Base-by-base conservation (phyloP, 2,113 vertebrate species). In the Paracanthobrama guichenoti region DNA sequence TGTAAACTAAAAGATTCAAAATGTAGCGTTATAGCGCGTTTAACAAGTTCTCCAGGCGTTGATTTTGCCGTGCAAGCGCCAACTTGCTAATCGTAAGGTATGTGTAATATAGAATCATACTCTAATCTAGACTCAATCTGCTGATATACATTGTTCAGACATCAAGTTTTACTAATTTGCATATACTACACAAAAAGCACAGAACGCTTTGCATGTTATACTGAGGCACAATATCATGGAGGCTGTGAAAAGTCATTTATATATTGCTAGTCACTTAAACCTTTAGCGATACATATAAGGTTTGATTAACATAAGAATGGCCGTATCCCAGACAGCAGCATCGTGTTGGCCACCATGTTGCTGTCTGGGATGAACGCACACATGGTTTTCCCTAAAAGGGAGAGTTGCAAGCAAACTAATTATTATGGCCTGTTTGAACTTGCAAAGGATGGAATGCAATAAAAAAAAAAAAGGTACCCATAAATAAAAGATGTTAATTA, bases 401-500 rank as follows among this genome's bases (percentile, higher is more conserved):
- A 74, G 42, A 83, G 79, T 85, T 42, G 62, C 71, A 88, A 85
- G 88, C 89, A 90, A 91, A 92, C 79, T 10, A 42, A 69, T 26
- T 7, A 78, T 20, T 3, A 55, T 55, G 39, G 60, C 24, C 55
- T 66, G 59, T 78, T 46, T 60, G 79, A 72, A 81, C 82, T 87
- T 84, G 89, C 88, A 85, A 86, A 90, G 87, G 89, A 92, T 88
- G 74, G 90, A 93, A 92, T 87, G 82, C 86, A 86, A 87, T 88
- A n/a, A n/a, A n/a, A n/a, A n/a, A 79, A 42, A 59, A 90, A 90
- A 89, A 89, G 48, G 89, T 92, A 92, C 91, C 92, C 93, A 93
- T 92, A 94, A 94, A 94, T 93, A 89, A 93, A 90, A 86, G 77
- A 73, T 89, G 79, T 88, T 85, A 89, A 86, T 87, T 89, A 91